A percentile compares a stretch with the other conserved stretches of the same genome.
Conservation (phyloP, 2,797 vertebrate species). For the Oryzias dopingdopingensis region DNA sequence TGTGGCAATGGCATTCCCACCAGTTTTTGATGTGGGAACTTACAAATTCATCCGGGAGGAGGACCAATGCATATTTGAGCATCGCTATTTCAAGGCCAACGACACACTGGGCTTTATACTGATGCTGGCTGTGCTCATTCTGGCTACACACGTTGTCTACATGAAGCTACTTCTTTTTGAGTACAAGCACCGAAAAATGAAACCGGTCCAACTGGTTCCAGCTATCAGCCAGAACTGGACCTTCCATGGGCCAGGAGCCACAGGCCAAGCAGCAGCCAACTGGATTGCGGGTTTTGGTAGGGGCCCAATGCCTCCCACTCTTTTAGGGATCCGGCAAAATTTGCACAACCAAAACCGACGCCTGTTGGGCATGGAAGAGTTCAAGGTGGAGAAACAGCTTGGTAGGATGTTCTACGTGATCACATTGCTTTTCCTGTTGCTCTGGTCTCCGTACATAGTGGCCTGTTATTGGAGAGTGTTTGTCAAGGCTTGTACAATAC, state of each 20-base stretch:
- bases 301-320: slow-evolving; percentile 92
- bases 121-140: slow-evolving; percentile 90
- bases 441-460: slow-evolving; percentile 94
- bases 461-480: slow-evolving; percentile 92
- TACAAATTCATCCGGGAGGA: slow-evolving; percentile 91
- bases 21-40: slow-evolving; percentile 91
- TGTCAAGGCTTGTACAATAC: slow-evolving; percentile 82
- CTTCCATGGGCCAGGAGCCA: slow-evolving; percentile 94
- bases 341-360: slow-evolving; percentile 84
- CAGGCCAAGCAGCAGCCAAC: slow-evolving; percentile 94
- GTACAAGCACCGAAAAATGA: slow-evolving; percentile 96
- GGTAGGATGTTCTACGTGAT: slow-evolving; percentile 97
- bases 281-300: slow-evolving; percentile 97
- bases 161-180: slow-evolving; percentile 94
- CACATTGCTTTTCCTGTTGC: slow-evolving; percentile 88
- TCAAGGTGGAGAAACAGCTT: slow-evolving; percentile 94
- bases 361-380: slow-evolving; percentile 93
- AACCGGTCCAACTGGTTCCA: slow-evolving; percentile 91
- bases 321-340: slow-evolving; percentile 91
- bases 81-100: slow-evolving; percentile 91
- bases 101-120: slow-evolving; percentile 95
- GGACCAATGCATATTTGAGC: slow-evolving; percentile 94
- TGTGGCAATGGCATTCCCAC: slow-evolving; percentile 92
- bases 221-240: slow-evolving; percentile 98
- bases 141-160: slow-evolving; percentile 91